Conservation (phyloP, 2,797 vertebrate species). For the Neopelma chrysocephalum region DNA sequence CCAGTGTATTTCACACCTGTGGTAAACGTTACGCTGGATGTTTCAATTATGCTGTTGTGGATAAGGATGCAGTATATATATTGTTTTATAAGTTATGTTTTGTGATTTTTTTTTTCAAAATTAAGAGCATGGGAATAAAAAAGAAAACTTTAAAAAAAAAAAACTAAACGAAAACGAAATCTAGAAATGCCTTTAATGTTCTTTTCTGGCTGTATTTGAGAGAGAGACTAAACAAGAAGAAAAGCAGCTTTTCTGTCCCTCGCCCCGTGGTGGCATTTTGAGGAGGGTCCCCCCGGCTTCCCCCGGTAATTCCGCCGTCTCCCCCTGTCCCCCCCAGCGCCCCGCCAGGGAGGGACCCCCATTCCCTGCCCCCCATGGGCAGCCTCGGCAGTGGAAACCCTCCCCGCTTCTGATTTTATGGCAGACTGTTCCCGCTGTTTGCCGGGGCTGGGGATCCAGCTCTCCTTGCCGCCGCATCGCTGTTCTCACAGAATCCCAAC, state of each 20-base stretch:
- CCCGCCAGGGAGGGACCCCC: neutral
- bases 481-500: neutral
- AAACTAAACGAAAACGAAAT: conserved; percentile 42
- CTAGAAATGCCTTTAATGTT: conserved; percentile 65
- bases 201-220: conserved; percentile 45
- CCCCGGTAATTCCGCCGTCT: neutral
- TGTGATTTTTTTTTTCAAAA: conserved; percentile 68
- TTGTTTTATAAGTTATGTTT: conserved; percentile 78
- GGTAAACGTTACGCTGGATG: conserved; percentile 73
- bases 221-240: neutral
- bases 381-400: neutral
- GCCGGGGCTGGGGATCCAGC: neutral
- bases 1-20: conserved; percentile 78
- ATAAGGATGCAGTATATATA: conserved; percentile 75
- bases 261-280: neutral
- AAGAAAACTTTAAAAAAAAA: neutral
- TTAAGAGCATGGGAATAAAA: conserved; percentile 75
- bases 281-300: neutral
- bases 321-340: fast-evolving
- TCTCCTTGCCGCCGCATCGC: neutral
- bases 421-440: neutral
- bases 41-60: conserved; percentile 74
- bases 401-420: neutral
- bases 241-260: neutral
- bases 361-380: neutral